Evolutionary conservation across 2,113 vertebrate genomes (phyloP), one percentile per base, ranked within the genome.

Genomic region (Reinhardtius hippoglossoides): DNA sequence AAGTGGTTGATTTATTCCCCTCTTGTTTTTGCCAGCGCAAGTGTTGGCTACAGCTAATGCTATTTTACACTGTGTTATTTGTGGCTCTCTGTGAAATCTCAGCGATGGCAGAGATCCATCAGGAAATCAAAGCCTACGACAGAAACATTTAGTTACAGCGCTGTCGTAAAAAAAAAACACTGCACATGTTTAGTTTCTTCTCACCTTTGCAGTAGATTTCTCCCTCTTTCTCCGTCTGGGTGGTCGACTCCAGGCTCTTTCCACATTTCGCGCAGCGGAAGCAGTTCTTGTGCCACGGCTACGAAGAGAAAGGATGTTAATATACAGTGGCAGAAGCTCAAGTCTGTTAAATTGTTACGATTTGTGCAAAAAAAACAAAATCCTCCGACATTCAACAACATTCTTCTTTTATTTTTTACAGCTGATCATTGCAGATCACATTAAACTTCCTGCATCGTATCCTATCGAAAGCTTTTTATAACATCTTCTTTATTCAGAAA

Each of bases 171-270:
- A 31, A 31, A 5, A 0, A 21, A 35, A 50, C 14, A 9, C 2
- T 7, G 2, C 13, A 13, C 37, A 15, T 0, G 5, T 37, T 37
- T n/a, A 0, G 7, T 3, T 26, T 5, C 1, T 0, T 21, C 79
- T 80, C 64, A 99, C 98, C 96, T 97, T 99, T 99, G 93, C 98
- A 99, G 91, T 98, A 99, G 92, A 99, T 98, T 92, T 99, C 98
- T 54, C 98, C 97, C 0, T 99, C 97, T 82, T 98, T 98, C 90
- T 99, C 98, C 0, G 97, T 98, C 90, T 97, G 92, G 57, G 97
- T 99, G 71, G 97, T 98, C 7, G 98, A 99, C 88, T 98, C 98
- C 83, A 99, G 94, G 83, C 97, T 96, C 91, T 97, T 99, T 12
- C 97, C 97, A 91, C 98, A 99, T 64, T 98, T 99, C 52, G 97